Evolutionary conservation across 2,888 invertebrate genomes (phyloP), one percentile per base, ranked within the genome.

Genomic region (Synanthedon tipuliformis): DNA sequence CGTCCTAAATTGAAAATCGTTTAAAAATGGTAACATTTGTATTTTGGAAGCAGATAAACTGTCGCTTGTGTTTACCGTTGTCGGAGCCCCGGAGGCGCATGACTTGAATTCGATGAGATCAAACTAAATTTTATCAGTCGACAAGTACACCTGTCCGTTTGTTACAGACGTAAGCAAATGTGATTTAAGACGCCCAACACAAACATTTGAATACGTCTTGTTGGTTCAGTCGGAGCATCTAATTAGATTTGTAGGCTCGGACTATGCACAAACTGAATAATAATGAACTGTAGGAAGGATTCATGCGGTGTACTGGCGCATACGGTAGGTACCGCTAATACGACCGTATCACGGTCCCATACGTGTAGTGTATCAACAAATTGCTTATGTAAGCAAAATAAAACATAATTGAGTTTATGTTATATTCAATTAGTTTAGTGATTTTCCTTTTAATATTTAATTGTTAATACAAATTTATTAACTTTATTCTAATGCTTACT

Each of bases 121-220:
- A 76, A 82, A 84, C 80, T 79, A 78, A 78, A 82, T 81, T 80
- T 78, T 75, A 81, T 79, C 73, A 68, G 66, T 68, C 69, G 61
- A 67, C 78, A 78, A 76, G 79, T 73, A 78, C 76, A 82, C 84
- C 82, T 83, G 81, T 59, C 71, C 74, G 71, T 73, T 81, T 75
- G 83, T 82, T 78, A 79, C 77, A 66, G 68, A 63, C 66, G 69
- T 70, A 69, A 69, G 69, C 65, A 79, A 85, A 87, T 86, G 77
- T 78, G 78, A 85, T 86, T 86, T 84, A 81, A 79, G 85, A 80
- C 74, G 69, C 60, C 69, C 71, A 79, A 82, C 71, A 78, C 84
- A 85, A 87, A 85, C 81, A 83, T 80, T 82, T 75, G 75, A 73
- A 72, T 73, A 68, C 71, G 75, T 75, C 74, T 80, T 76, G 79